Conservation (phyloP, 2,888 invertebrate species). For the Trachelus stipa region DNA sequence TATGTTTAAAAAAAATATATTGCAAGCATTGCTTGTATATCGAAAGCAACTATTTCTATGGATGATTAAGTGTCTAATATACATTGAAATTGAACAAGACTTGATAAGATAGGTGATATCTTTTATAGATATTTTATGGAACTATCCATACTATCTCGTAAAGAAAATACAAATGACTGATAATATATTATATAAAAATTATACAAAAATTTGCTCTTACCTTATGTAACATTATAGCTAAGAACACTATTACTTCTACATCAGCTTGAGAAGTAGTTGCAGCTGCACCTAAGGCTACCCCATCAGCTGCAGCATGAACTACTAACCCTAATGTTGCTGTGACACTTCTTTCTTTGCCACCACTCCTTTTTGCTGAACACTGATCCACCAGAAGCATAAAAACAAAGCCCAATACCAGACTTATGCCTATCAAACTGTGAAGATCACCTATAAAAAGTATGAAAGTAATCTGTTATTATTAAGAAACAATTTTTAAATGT, state of each 20-base stretch:
- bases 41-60: not conserved
- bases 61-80: not conserved
- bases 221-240: slow-evolving; percentile 99
- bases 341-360: slow-evolving; percentile 79
- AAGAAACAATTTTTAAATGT: not conserved
- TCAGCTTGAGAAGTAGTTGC: slow-evolving; percentile 96
- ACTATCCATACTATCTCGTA: not conserved
- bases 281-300: slow-evolving; percentile 97
- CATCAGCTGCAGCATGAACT: slow-evolving; percentile 99
- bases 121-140: not conserved
- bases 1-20: too few relatives aligned
- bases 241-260: slow-evolving; percentile 96
- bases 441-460: slow-evolving; percentile 68
- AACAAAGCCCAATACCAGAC: slow-evolving; percentile 94
- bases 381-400: slow-evolving; percentile 98
- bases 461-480: not conserved
- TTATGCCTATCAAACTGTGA: slow-evolving; percentile 89
- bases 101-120: not conserved
- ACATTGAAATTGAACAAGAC: not conserved
- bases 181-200: not conserved
- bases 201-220: slow-evolving; percentile 56
- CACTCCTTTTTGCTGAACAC: slow-evolving; percentile 71
- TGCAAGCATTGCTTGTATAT: too few relatives aligned
- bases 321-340: slow-evolving; percentile 97
- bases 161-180: not conserved